phyloP scores from a whole-genome alignment of 2,888 invertebrate species.

The Xestia rhomboidea region DNA sequence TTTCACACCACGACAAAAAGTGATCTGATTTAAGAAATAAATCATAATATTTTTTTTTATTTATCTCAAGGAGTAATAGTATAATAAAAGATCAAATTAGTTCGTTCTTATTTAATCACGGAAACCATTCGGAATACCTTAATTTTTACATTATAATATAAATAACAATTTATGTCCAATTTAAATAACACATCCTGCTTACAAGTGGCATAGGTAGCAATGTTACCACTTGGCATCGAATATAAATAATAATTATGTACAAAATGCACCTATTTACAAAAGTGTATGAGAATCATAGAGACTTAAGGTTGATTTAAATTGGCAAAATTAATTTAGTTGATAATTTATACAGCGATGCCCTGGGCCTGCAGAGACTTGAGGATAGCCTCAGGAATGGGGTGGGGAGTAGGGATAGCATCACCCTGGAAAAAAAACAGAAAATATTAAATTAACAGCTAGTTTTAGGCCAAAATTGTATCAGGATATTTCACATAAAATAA shows the following conservation, averaged over 20 bases:
- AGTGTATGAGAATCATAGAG: conserved; percentile 17
- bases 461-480: background rate
- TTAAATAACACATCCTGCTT: conserved; percentile 38
- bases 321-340: conserved; percentile 10
- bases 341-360: conserved; percentile 64
- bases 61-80: background rate
- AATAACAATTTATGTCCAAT: conserved; percentile 43
- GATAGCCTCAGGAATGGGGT: conserved; percentile 88
- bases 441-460: background rate
- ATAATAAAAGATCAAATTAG: conserved; percentile 43
- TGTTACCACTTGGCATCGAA: background rate
- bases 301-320: conserved; percentile 22
- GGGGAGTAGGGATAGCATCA: conserved; percentile 87
- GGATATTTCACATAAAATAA: conserved; percentile 11
- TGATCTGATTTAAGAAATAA: conserved; percentile 4
- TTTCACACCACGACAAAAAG: background rate
- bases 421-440: conserved; percentile 76
- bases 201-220: conserved; percentile 10
- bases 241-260: conserved; percentile 39
- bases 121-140: conserved; percentile 42
- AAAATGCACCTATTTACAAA: conserved; percentile 39
- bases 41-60: background rate
- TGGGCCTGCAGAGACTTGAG: conserved; percentile 82
- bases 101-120: conserved; percentile 56
- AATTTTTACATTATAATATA: conserved; percentile 29